Conservation (phyloP, 1,140 invertebrate species). For the Cyclina sinensis region DNA sequence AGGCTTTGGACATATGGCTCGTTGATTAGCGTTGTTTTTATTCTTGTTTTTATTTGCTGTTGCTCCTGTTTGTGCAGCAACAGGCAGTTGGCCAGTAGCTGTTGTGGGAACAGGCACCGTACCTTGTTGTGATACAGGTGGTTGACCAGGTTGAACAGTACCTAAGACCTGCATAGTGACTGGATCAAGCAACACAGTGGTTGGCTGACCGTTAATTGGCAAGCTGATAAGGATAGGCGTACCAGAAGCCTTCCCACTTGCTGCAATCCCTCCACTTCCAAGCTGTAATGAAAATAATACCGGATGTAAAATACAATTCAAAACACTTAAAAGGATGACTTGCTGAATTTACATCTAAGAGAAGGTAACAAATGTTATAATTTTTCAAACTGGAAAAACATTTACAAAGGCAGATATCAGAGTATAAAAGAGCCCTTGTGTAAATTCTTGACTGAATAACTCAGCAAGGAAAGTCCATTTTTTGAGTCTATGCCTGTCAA, state of each 20-base stretch:
- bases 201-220: constrained; percentile 78
- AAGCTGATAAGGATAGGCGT: constrained; percentile 77
- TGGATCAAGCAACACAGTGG: constrained; percentile 80
- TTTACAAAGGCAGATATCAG: no score
- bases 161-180: constrained; percentile 81
- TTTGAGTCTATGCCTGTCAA: no score
- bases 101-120: not conserved
- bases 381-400: no score
- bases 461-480: no score
- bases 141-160: constrained; percentile 73
- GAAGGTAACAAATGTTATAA: no score
- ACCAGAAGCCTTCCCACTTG: constrained; percentile 45
- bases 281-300: constrained; percentile 28
- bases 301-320: no score
- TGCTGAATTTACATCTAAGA: no score
- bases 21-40: constrained; percentile 70
- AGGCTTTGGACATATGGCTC: constrained; percentile 78
- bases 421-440: no score
- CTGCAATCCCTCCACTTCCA: constrained; percentile 45
- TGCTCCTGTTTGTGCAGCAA: not conserved
- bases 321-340: no score
- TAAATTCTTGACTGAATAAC: no score
- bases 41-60: constrained; percentile 39
- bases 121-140: not conserved
- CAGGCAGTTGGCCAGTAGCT: not conserved